Base-by-base conservation (phyloP, 2,888 invertebrate genomes). In the Brachylomia viminalis region DNA sequence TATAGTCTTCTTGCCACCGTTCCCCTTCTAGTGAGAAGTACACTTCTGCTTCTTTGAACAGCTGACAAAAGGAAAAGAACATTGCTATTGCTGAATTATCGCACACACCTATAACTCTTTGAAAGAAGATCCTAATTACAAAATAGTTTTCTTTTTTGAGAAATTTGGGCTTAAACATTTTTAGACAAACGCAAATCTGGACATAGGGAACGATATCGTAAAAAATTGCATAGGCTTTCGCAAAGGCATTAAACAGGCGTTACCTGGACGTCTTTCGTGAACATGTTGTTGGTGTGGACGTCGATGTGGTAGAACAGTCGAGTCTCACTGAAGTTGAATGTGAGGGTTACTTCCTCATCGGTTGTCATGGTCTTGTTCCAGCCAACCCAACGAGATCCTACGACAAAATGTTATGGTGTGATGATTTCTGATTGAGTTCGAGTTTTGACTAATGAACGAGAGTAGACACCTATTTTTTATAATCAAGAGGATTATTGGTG, bases 21-120 rank as follows among this genome's bases (percentile, higher is more conserved):
- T 98, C 97, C 2, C 98, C 98, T 88, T 98, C 98, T 85, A 98
- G 94, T 68, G 98, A 98, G 94, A 98, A 98, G 95, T 97, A 98
- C n/a, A 98, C 96, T 90, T 97, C 97, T 6, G 98, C 97, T 88
- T 97, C 97, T 49, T 97, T 97, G 95, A 98, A 99, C 45, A 98
- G 97, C 97, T 98, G 96, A 52, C 54, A 91, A 79, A 72, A 71
- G 82, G 38, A 54, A 70, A 49, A 33, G 0, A 62, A 59, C 27
- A 33, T 54, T 84, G 42, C 42, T 70, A 54, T 45, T 49, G 23
- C 33, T 30, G 5, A 65, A 59, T 30, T 23, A 64, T 2, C 42
- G 6, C 8, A 38, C 2, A 45, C 10, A 52, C 15, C 30, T 59
- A 68, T 20, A 56, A 56, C 54, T 62, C 49, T 23, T 49, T 45